Evolutionary conservation across 2,888 invertebrate species (phyloP).

Genomic region (Artemia sinica): DNA sequence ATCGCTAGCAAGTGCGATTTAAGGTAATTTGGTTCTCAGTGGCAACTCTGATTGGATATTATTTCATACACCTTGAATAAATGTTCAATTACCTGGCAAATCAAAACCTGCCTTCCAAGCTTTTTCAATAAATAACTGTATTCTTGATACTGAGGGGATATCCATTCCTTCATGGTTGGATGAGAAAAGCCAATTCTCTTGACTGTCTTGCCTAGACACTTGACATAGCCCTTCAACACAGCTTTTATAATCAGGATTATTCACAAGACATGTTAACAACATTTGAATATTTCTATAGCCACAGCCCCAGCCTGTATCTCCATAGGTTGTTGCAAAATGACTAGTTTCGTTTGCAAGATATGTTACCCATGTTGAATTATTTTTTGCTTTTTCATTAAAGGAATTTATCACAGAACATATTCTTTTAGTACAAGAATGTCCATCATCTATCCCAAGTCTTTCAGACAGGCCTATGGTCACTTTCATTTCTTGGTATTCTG

Average conservation of each 20-base stretch:
- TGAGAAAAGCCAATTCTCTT: neutral
- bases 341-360: slow-evolving; percentile 48
- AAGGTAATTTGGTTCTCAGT: no score
- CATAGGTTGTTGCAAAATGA: slow-evolving; percentile 71
- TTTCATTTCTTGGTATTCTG: slow-evolving; percentile 66
- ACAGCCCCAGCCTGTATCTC: slow-evolving; percentile 81
- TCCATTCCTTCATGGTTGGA: slow-evolving; percentile 36
- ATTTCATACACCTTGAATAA: no score
- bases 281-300: slow-evolving; percentile 81
- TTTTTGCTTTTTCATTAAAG: neutral
- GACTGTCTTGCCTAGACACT: neutral
- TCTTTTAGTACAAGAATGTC: slow-evolving; percentile 62
- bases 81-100: slow-evolving; percentile 38
- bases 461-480: slow-evolving; percentile 55
- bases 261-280: slow-evolving; percentile 62
- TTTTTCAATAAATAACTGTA: slow-evolving; percentile 65
- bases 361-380: slow-evolving; percentile 15
- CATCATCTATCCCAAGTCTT: slow-evolving; percentile 60
- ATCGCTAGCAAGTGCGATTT: no score
- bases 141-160: slow-evolving; percentile 65
- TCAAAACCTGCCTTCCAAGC: slow-evolving; percentile 68
- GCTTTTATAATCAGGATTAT: slow-evolving; percentile 49
- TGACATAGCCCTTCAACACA: slow-evolving; percentile 28
- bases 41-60: no score
- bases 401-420: neutral